Base-by-base conservation (phyloP, 2,113 vertebrate species). In the Stigmatopora nigra region DNA sequence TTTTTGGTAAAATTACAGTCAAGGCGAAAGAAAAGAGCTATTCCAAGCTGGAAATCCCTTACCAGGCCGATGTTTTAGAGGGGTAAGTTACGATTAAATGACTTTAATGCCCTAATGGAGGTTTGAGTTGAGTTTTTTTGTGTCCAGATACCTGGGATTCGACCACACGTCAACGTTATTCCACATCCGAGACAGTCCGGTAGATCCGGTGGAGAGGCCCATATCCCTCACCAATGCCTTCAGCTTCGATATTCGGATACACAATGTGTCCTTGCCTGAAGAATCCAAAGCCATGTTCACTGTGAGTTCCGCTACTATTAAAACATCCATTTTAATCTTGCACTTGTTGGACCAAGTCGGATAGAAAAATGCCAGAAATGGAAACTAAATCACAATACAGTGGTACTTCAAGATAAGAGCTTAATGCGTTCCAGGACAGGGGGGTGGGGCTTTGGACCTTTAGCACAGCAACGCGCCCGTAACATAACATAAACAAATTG, bases 21-120 rank as follows among this genome's bases (percentile, higher is more conserved):
- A 99, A 99, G 90, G 95, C 95, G 16, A 99, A 97, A 87, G 95
- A 99, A 85, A 99, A 98, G 86, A 98, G 91, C 83, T 99, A 99
- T 71, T 95, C 96, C 78, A 99, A 98, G 90, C 94, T 99, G 78
- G 97, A 99, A 93, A 98, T 99, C 88, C 96, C 96, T 0, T 99
- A 98, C 90, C 97, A 99, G 87, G 95, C 95, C 60, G 95, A 99
- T 78, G 94, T 99, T 78, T 90, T 99, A 88, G 95, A 97, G 79
- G 97, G 96, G 97, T 99, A 84, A 93, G 95, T 77, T 22, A 7
- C 8, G 35, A 11, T 10, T 3, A 22, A 41, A 7, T 35, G 16
- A 36, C 19, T 52, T 52, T 20, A 3, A 57, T 35, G 47, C 31
- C 35, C n/a, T n/a, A n/a, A 2, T 76, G 17, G 47, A 41, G n/a